These are phyloP conservation scores for Phylloscopus collybita DNA, from an alignment of 2,797 vertebrate genomes.

Conservation along the genomic window DNA sequence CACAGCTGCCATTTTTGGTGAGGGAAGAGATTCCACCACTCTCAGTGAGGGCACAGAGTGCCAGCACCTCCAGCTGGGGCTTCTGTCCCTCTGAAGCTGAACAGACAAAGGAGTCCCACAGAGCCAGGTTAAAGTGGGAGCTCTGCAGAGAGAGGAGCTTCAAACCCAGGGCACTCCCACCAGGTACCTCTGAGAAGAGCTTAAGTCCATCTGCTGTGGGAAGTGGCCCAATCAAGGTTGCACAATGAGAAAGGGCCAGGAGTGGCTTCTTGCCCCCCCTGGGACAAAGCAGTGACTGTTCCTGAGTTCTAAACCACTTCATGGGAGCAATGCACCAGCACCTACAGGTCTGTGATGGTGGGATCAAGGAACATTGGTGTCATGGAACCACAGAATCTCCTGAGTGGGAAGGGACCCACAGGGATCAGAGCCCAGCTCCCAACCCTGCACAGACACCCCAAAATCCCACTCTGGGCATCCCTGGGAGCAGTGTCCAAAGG, in stretches of 20 bases:
- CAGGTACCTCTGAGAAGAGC: neutral
- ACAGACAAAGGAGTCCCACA: neutral
- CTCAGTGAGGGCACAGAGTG: neutral
- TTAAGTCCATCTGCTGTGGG: neutral
- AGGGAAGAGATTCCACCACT: neutral
- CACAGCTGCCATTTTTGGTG: fast-evolving
- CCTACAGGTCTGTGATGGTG: fast-evolving
- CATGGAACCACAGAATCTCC: neutral
- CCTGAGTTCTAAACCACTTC: neutral
- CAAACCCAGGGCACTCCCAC: neutral
- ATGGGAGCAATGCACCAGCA: neutral
- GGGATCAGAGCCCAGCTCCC: neutral
- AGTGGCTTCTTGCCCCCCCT: fast-evolving
- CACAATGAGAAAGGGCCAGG: neutral
- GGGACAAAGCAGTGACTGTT: neutral
- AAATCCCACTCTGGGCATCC: neutral
- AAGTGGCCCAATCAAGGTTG: neutral
- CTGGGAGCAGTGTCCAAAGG: fast-evolving
- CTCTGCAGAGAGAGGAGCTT: neutral
- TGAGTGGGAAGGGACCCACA: neutral
- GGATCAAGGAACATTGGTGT: fast-evolving
- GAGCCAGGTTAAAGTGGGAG: neutral
- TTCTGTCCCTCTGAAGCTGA: neutral
- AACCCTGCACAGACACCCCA: neutral
- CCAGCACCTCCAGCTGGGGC: neutral